Evolutionary conservation across 2,888 invertebrate species (phyloP), one percentile per base, ranked within the genome.

Genomic region (Drosophila eohydei): DNA sequence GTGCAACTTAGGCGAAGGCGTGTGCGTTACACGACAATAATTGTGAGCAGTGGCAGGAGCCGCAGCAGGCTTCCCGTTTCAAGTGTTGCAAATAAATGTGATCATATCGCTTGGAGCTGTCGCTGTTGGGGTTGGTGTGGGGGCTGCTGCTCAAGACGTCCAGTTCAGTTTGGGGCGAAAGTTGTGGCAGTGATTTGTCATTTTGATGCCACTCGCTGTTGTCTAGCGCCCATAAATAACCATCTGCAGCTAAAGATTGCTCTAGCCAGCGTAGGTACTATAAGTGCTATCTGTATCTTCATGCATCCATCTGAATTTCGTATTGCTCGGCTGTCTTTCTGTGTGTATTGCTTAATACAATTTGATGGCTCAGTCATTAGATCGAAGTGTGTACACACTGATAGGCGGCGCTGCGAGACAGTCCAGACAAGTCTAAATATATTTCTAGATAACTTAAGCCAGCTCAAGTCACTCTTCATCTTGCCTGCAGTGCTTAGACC

Each of bases 81-180:
- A 67, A 87, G 83, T 84, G 83, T 72, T 75, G 78, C 89, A 87
- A 80, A 84, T 86, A 84, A 84, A 89, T 84, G 89, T 89, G 89
- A 84, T 84, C 87, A 84, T 75, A 83, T 77, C 67, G 72, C 82
- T 40, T 5, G 4, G 63, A 71, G 41, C 28, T 28, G 14, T 14
- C 26, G 11, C 4, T 14, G 46, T 11, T 44, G 44, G 21, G 2
- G 12, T 26, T 26, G 14, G 14, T 0, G 46, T 4, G 32, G 63
- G 21, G 4, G 43, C 43, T 32, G 3, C 36, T 36, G 66, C 67
- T 36, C 36, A 66, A 65, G 51, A 51, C 43, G 30, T 48, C 48
- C 48, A 48, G 48, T 5, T 16, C 48, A 11, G 48, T 44, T 30
- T 48, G 41, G 32, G 46, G 46, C 38, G 38, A 21, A 7, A 44